These are phyloP conservation scores for Budorcas taxicolor DNA, from an alignment of 2,113 vertebrate genomes.

Conservation along the genomic window DNA sequence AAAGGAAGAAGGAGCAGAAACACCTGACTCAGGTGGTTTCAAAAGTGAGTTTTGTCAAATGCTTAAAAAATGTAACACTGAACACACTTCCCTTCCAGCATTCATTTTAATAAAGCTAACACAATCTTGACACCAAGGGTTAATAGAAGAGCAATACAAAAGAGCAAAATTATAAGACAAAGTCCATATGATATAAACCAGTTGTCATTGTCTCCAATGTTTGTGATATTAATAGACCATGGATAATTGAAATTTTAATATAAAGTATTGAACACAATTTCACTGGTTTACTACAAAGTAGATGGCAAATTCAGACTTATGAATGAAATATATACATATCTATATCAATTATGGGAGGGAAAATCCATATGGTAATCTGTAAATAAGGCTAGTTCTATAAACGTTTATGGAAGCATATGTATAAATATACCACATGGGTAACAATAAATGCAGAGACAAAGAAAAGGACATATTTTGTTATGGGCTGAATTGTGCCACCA, in stretches of 20 bases:
- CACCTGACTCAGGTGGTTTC: not conserved
- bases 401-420: not conserved
- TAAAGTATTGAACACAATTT: not conserved
- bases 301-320: not conserved
- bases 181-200: not conserved
- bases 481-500: not conserved
- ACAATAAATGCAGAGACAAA: not conserved
- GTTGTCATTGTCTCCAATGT: not conserved
- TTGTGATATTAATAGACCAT: not conserved
- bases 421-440: not conserved
- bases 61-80: not conserved
- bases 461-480: not conserved
- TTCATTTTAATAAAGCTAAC: not conserved
- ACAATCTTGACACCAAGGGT: not conserved
- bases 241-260: not conserved
- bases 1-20: not conserved
- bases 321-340: not conserved
- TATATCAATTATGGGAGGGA: not conserved
- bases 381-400: not conserved
- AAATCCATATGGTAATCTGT: not conserved
- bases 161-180: not conserved
- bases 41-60: not conserved
- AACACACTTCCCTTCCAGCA: not conserved
- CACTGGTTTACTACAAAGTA: not conserved
- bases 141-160: not conserved